Conservation (phyloP, 2,888 invertebrate species). For the Melanostoma scalare region DNA sequence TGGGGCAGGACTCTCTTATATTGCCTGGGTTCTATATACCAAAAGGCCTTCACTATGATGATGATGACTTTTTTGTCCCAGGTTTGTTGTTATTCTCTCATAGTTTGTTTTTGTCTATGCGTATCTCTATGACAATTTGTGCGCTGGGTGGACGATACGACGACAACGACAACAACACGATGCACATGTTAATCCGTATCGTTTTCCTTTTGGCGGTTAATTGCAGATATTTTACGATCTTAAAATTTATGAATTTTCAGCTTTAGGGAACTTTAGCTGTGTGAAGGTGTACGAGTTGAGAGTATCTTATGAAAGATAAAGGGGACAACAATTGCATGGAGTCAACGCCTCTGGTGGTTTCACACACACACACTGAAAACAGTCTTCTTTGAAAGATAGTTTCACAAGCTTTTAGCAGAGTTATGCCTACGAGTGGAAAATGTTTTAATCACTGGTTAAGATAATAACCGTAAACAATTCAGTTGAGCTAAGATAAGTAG, state of each 20-base stretch:
- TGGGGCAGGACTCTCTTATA: slow-evolving; percentile 43
- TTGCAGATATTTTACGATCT: slow-evolving; percentile 69
- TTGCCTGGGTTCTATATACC: background rate
- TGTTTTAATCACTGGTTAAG: slow-evolving; percentile 63
- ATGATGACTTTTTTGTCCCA: slow-evolving; percentile 22
- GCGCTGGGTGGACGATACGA: slow-evolving; percentile 21
- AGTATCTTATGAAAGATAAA: slow-evolving; percentile 52
- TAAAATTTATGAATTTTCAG: slow-evolving; percentile 61
- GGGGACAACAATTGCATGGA: slow-evolving; percentile 54
- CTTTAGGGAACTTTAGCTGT: background rate
- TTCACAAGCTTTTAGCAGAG: slow-evolving; percentile 19
- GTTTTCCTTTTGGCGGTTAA: slow-evolving; percentile 70
- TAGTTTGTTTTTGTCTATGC: slow-evolving; percentile 24
- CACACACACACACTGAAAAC: background rate
- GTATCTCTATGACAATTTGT: slow-evolving; percentile 64
- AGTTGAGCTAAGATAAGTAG: slow-evolving; percentile 44
- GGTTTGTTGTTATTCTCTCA: background rate
- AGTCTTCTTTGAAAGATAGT: background rate
- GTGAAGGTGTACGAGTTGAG: slow-evolving; percentile 29
- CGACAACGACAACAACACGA: slow-evolving; percentile 19
- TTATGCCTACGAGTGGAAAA: slow-evolving; percentile 52
- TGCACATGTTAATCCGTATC: slow-evolving; percentile 67
- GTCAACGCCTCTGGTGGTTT: slow-evolving; percentile 57
- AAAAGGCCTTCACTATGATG: slow-evolving; percentile 47
- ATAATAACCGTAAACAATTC: slow-evolving; percentile 67